Evolutionary conservation across 1,140 invertebrate species (phyloP), one percentile per base, ranked within the genome.

Genomic region (Agrilus planipennis): DNA sequence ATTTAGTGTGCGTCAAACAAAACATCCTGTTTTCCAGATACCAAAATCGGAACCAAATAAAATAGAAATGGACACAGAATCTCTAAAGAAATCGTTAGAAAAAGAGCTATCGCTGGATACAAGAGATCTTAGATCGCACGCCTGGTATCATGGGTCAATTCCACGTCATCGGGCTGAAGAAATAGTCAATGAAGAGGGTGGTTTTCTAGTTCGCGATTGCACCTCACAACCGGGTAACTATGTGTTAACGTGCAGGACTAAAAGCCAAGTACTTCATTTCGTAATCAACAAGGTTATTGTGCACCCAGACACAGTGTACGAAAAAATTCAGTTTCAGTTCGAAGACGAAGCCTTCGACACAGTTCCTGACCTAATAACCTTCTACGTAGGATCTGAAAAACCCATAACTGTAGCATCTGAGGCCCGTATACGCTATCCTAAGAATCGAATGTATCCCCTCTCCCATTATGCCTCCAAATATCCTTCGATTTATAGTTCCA

Each of bases 341-440:
- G 92, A 96, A 67, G 89, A 90, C 50, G 89, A 93, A 54, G 79
- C 83, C 0, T 95, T 91, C 54, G 85, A 89, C 53, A 90, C 88
- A 2, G 87, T 96, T 9, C 84, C 89, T 1, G 88, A 93, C 62
- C 70, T 97, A 18, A 89, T 96, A 44, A 91, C 89, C 2, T 93
- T 82, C 42, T 93, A 97, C 58, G 88, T 93, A n/a, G 85, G 88
- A 0, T 89, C 85, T 25, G 83, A 82, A 17, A 76, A 77, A 57
- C 79, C 87, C 1, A 87, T 96, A 50, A 92, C 90, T 0, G 72
- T 76, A 11, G 79, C 81, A 0, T 92, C 89, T 9, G 87, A 88
- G 1, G 90, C 89, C 0, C 71, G 85, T 29, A 90, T 97, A 30
- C 73, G 75, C 37, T 75, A 72, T 45, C 87, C 89, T 2, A 72